Evolutionary conservation across 1,140 invertebrate genomes (phyloP).

Genomic region (honey bee (Apis mellifera)): Amel_HAv3.1 CM009941.2:1207001-1207500

Average conservation of each 20-base stretch:
- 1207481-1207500: conserved; percentile 7
- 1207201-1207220: conserved; percentile 11
- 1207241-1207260: conserved; percentile 2
- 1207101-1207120: background rate
- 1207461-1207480: background rate
- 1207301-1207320: background rate
- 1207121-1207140: conserved; percentile 32
- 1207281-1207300: conserved; percentile 11
- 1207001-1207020: background rate
- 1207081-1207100: background rate
- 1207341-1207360: background rate
- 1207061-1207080: background rate
- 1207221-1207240: conserved; percentile 11
- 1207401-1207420: background rate
- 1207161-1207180: background rate
- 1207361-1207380: background rate
- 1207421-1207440: background rate
- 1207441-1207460: background rate
- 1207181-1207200: background rate
- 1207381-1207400: background rate
- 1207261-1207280: background rate
- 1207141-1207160: conserved; percentile 9
- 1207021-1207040: too few relatives aligned
- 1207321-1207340: background rate
- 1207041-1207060: background rate